Percentiles rank a stretch among this genome's conserved stretches.
Evolutionary conservation across 2,888 invertebrate genomes (phyloP).

Genomic region (Nysson spinosus): DNA sequence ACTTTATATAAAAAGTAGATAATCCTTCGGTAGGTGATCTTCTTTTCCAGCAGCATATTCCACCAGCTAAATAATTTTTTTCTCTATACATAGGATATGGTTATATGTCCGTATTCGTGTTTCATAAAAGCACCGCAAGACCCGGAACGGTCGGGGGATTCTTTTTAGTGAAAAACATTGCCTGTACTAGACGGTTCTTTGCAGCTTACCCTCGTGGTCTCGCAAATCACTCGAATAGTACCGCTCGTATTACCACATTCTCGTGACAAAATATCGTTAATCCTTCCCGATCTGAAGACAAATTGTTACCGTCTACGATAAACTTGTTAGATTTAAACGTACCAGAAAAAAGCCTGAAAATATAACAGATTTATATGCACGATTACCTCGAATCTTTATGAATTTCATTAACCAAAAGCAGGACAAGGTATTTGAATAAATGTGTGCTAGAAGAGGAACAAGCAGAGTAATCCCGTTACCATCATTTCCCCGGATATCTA

Average conservation of each 20-base stretch:
- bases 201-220: constrained; percentile 23
- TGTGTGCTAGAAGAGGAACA: too few species aligned
- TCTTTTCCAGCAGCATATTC: constrained; percentile 21
- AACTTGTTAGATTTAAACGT: too few species aligned
- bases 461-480: not conserved
- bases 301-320: not conserved
- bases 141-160: constrained; percentile 4
- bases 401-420: too few species aligned
- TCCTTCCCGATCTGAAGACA: not conserved
- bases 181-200: constrained; percentile 22
- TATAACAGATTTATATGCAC: too few species aligned
- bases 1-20: too few species aligned
- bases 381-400: too few species aligned
- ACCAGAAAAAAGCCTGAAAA: too few species aligned
- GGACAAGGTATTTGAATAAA: too few species aligned
- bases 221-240: constrained; percentile 44
- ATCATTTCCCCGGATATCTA: not conserved
- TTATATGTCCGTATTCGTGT: constrained; percentile 22
- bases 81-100: constrained; percentile 8
- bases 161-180: constrained; percentile 38
- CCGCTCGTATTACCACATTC: constrained; percentile 11
- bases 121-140: constrained; percentile 37
- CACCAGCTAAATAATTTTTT: constrained; percentile 17
- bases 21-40: constrained; percentile 18
- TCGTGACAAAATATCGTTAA: constrained; percentile 35